A percentile compares a stretch with the other conserved stretches of the same genome.
These are phyloP conservation scores for Metalampra italica DNA, from an alignment of 2,888 invertebrate genomes.

Conservation along the genomic window DNA sequence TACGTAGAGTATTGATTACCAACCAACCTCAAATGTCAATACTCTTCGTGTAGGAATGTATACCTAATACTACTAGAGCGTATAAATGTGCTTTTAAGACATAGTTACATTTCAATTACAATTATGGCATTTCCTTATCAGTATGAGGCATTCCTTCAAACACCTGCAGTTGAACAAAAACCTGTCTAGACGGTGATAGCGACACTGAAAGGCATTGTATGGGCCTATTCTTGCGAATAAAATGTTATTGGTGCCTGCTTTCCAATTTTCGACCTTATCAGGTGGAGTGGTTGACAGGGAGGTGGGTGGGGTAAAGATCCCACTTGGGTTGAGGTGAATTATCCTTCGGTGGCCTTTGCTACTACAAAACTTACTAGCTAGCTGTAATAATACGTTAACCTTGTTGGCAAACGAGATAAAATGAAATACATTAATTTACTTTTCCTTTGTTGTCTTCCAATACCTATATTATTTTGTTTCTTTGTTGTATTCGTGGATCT, in stretches of 20 bases:
- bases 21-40: too few species aligned
- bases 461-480: too few species aligned
- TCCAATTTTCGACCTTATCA: slow-evolving; percentile 32
- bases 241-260: slow-evolving; percentile 29
- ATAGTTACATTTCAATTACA: too few species aligned
- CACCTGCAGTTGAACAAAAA: slow-evolving; percentile 55
- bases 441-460: neutral
- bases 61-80: too few species aligned
- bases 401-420: neutral
- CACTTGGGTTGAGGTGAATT: neutral
- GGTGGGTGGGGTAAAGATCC: neutral
- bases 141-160: slow-evolving; percentile 3
- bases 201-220: slow-evolving; percentile 30
- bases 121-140: too few species aligned
- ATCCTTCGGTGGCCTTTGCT: neutral
- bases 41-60: too few species aligned
- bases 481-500: too few species aligned
- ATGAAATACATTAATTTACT: slow-evolving; percentile 1
- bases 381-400: neutral
- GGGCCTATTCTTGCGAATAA: slow-evolving; percentile 35
- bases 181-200: slow-evolving; percentile 61
- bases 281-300: slow-evolving; percentile 19
- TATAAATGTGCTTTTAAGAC: too few species aligned
- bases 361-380: slow-evolving; percentile 3
- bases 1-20: too few species aligned